Percentiles rank a stretch among this genome's conserved stretches.
Conservation (phyloP, 2,888 invertebrate species). For the Pimpla rufipes region DNA sequence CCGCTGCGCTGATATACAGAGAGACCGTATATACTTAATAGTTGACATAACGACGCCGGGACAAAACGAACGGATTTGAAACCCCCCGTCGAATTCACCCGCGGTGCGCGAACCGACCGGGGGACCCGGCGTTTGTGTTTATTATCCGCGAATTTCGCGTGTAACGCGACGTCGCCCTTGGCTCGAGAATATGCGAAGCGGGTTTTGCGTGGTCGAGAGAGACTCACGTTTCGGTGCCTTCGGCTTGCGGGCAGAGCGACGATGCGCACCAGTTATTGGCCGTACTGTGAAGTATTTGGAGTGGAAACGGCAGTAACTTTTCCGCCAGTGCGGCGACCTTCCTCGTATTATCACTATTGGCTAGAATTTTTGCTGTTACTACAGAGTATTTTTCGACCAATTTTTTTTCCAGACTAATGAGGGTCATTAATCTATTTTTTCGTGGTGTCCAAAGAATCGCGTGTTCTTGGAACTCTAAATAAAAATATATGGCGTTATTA, state of each 20-base stretch:
- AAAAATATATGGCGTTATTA: too few species aligned
- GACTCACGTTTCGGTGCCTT: conserved; percentile 31
- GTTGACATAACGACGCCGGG: conserved; percentile 31
- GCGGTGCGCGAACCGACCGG: not conserved
- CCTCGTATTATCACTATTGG: too few species aligned
- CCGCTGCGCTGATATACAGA: conserved; percentile 1
- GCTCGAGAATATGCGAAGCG: not conserved
- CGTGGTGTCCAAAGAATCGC: too few species aligned
- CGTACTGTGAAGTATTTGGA: too few species aligned
- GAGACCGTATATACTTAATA: conserved; percentile 9
- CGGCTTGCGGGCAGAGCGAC: conserved; percentile 2
- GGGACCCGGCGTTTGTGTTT: conserved; percentile 9
- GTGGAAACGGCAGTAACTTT: too few species aligned
- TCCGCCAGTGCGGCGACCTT: too few species aligned
- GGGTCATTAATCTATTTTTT: too few species aligned
- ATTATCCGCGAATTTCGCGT: conserved; percentile 43
- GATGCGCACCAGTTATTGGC: conserved; percentile 30
- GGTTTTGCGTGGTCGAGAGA: conserved; percentile 28
- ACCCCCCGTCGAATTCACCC: not conserved
- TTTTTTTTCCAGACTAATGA: too few species aligned
- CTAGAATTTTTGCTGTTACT: too few species aligned
- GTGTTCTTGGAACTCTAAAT: too few species aligned
- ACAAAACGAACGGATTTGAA: conserved; percentile 15
- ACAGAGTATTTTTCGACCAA: too few species aligned
- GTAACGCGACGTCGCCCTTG: conserved; percentile 31